Base-by-base conservation (phyloP, 2,888 invertebrate genomes). In the Branchipolynoe longqiensis region DNA sequence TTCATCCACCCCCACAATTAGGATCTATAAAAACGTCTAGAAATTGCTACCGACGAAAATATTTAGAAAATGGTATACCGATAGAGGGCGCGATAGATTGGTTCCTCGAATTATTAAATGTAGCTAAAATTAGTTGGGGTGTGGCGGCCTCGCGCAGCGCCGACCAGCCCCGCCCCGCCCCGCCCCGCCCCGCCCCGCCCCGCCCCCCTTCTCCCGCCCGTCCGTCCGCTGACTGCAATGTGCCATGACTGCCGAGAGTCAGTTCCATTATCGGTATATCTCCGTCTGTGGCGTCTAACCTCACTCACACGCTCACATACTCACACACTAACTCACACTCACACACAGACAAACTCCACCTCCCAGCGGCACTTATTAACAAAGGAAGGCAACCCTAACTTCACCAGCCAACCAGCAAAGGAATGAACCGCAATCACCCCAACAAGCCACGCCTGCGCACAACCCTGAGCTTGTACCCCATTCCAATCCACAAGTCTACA, bases 221-320 rank as follows among this genome's bases (percentile, higher is more conserved):
- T 2, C 2, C 69, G 69, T 38, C 28, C 22, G 48, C 78, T 78
- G 78, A 4, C 54, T 78, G 41, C 78, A 48, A 28, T 25, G 78
- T 48, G 41, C 78, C 78, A 78, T 78, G 78, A 78, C 48, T 78
- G 78, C 48, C n/a, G 78, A 48, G 78, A 48, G 78, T 78, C 78
- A 78, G 48, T 78, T 78, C 78, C 78, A 78, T 78, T 78, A n/a
- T n/a, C n/a, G n/a, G n/a, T n/a, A 48, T 78, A 69, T 69, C 69
- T 69, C 38, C 38, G 38, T 38, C 69, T 14, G 36, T 22, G 69
- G 36, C 36, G 69, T 69, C 69, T 36, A 69, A 69, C 69, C 69
- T 38, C 33, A 38, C n/a, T n/a, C n/a, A n/a, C n/a, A n/a, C n/a
- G n/a, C n/a, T n/a, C n/a, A n/a, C n/a, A n/a, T n/a, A n/a, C n/a